Evolutionary conservation across 1,140 invertebrate species (phyloP), one percentile per base, ranked within the genome.

Genomic region (Zaprionus inermis): DNA sequence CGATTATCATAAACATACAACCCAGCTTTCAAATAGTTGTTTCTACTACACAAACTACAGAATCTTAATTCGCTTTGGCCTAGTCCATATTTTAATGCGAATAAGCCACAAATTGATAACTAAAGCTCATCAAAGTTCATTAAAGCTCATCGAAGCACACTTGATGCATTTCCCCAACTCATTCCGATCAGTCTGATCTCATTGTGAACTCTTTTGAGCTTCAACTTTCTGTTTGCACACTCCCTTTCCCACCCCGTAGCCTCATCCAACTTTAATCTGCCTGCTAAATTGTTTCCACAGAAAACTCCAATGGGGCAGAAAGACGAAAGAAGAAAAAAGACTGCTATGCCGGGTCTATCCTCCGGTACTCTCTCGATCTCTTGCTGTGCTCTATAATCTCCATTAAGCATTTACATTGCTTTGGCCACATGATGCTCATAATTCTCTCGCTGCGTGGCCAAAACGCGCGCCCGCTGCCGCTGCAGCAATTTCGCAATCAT

Each of bases 401-500:
- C 81, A 83, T 83, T 83, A 73, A 75, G 64, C 58, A 57, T 63
- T 80, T 41, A 78, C 72, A 72, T 79, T 60, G 66, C 65, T 52
- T 34, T 65, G 58, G 79, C 79, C 74, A 63, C 70, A 77, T 80
- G 64, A 77, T 78, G 71, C 56, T 81, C 82, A 86, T 78, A 78
- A 80, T 85, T 77, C 24, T 84, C 44, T 65, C 65, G 56, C 65
- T 84, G 76, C 80, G 60, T 79, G 72, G 59, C 64, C 28, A 28
- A 52, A 72, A 67, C 34, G 46, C 68, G 24, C 20, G 3, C 4
- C 16, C 7, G 7, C n/a, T 10, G 44, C 44, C 9, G 24, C 24
- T 16, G 44, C 71, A 34, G 78, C 83, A 88, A 89, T 86, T 88
- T 88, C 41, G 85, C 84, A 89, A 88, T 88, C 84, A 84, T 89